Evolutionary conservation across 2,113 vertebrate genomes (phyloP), one percentile per base, ranked within the genome.

Genomic region (Odontophorus gujanensis): DNA sequence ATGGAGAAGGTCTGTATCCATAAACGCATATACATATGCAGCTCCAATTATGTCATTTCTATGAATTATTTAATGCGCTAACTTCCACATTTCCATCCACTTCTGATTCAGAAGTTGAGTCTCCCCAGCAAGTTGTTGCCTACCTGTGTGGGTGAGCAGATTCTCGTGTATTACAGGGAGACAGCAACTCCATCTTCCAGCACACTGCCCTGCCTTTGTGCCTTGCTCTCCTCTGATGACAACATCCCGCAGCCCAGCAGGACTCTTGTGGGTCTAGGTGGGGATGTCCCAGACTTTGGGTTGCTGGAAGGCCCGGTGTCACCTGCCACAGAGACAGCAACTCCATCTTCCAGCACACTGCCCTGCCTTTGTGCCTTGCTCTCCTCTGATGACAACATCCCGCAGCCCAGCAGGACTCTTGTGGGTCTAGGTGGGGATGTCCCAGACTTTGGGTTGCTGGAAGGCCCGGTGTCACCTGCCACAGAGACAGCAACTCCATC

Each of bases 91-190:
- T 81, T 53, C n/a, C 57, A 28, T 68, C 57, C 32, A 58, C 75
- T 84, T 94, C 87, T 95, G 93, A 95, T 90, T 95, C 87, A 95
- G 82, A 87, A 94, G 92, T 38, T 81, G 76, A 93, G 43, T 66
- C 90, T 95, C 48, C 58, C 75, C 55, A 57, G 69, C 9, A 22
- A 48, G 61, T 48, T 83, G 87, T 86, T 95, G 76, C 66, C 53
- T 94, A 69, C 53, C 81, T 92, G 85, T 2, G 74, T 95, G 87
- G 87, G 87, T 88, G 93, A 86, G 45, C 78, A 83, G 83, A 93
- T 85, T 76, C 81, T 91, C 43, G 40, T 77, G 43, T 94, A 58
- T 93, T 87, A 80, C 71, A 63, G 78, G 40, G 42, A 78, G 91
- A 65, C 69, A 58, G 87, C 62, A 79, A 51, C 81, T 40, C 80